These are phyloP conservation scores for Pseudolaguvia tuberculata DNA, from an alignment of 2,113 vertebrate species.

Conservation along the genomic window DNA sequence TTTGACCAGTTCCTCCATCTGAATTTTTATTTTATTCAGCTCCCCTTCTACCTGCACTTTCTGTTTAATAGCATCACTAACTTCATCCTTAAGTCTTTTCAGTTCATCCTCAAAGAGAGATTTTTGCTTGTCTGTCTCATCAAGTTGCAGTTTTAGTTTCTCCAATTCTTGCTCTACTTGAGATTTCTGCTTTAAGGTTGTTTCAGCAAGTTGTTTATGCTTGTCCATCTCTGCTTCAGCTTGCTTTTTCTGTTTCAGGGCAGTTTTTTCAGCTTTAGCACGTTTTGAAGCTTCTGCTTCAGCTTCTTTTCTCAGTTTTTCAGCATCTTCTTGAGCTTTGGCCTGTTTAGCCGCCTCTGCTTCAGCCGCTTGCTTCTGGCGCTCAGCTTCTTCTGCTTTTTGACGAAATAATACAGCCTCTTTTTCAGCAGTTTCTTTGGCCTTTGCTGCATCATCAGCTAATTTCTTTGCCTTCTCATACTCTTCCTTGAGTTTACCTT, in stretches of 20 bases:
- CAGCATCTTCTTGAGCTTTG: slow-evolving; percentile 76
- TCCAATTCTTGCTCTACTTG: slow-evolving; percentile 88
- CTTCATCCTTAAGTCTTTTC: slow-evolving; percentile 87
- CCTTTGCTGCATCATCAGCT: slow-evolving; percentile 78
- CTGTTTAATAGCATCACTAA: slow-evolving; percentile 78
- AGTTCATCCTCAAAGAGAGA: slow-evolving; percentile 84
- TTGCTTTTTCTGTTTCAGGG: slow-evolving; percentile 80
- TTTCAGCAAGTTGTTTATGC: slow-evolving; percentile 85
- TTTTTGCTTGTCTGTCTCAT: slow-evolving; percentile 90
- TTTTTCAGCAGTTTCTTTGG: slow-evolving; percentile 77
- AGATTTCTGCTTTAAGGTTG: slow-evolving; percentile 85
- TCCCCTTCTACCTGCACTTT: slow-evolving; percentile 87
- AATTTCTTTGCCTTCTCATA: slow-evolving; percentile 75
- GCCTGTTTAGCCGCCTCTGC: slow-evolving; percentile 78
- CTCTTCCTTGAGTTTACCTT: slow-evolving; percentile 78
- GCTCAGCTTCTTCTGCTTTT: slow-evolving; percentile 85
- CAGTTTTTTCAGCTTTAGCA: slow-evolving; percentile 79
- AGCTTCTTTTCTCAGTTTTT: slow-evolving; percentile 82
- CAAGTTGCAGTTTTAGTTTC: slow-evolving; percentile 78
- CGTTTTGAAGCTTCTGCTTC: slow-evolving; percentile 79
- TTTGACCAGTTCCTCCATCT: slow-evolving; percentile 89
- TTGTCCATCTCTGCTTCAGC: slow-evolving; percentile 88
- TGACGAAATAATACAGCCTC: slow-evolving; percentile 76
- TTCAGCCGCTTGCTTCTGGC: slow-evolving; percentile 79
- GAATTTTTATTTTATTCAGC: slow-evolving; percentile 79